Evolutionary conservation across 2,797 vertebrate genomes (phyloP).

Genomic region (Cheirogaleus major): DNA sequence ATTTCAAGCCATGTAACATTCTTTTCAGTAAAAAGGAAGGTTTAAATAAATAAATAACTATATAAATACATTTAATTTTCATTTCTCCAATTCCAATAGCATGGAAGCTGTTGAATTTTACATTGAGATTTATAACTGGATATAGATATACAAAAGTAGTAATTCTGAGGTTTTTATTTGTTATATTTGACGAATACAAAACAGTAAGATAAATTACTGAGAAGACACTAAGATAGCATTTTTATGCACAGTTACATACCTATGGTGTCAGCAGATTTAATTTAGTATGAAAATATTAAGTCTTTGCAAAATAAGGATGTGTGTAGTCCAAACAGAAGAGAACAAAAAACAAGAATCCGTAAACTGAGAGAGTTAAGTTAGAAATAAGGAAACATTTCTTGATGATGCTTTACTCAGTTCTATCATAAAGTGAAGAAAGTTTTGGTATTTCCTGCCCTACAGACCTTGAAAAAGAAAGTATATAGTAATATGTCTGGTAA

Average conservation of each 20-base stretch:
- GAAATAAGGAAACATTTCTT: constrained; percentile 14
- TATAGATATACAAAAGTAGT: constrained; percentile 3
- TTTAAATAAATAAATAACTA: background rate
- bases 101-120: background rate
- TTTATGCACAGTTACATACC: constrained; percentile 63
- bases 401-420: background rate
- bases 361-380: background rate
- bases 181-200: background rate
- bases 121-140: background rate
- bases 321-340: background rate
- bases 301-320: constrained; percentile 1
- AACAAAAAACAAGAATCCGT: background rate
- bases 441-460: constrained; percentile 23
- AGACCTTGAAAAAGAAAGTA: constrained; percentile 35
- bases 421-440: background rate
- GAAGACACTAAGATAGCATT: constrained; percentile 25
- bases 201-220: constrained; percentile 60
- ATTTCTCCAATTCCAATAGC: background rate
- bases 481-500: constrained; percentile 58
- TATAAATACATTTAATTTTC: background rate
- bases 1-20: background rate
- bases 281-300: constrained; percentile 66
- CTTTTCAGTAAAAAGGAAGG: background rate
- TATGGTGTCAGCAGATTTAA: constrained; percentile 62
- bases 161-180: background rate